Conservation (phyloP, 2,113 vertebrate species). For the Etheostoma cragini region DNA sequence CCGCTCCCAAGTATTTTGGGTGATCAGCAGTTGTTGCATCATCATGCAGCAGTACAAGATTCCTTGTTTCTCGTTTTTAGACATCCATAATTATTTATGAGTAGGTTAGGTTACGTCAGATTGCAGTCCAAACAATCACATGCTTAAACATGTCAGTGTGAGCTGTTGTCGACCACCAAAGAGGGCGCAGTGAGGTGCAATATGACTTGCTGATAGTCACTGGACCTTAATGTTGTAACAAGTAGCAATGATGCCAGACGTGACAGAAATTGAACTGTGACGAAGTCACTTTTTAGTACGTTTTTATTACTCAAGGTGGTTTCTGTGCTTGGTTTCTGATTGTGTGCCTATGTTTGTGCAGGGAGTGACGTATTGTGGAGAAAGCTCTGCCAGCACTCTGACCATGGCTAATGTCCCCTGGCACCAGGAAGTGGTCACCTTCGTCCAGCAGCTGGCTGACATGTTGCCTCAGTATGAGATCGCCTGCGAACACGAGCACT, state of each 20-base stretch:
- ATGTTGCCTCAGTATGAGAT: slow-evolving; percentile 90
- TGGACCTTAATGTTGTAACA: not conserved
- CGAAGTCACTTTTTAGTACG: too few relatives aligned
- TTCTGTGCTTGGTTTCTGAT: not conserved
- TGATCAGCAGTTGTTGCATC: not conserved
- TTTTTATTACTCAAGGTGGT: too few relatives aligned
- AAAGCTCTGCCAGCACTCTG: slow-evolving; percentile 93
- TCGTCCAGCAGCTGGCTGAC: slow-evolving; percentile 88
- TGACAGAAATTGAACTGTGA: not conserved
- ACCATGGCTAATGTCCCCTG: slow-evolving; percentile 98
- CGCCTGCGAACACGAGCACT: slow-evolving; percentile 94
- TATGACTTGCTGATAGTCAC: not conserved
- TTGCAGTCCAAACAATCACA: not conserved
- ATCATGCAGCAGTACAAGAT: too few relatives aligned
- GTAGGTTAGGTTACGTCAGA: not conserved
- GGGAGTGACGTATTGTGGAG: slow-evolving; percentile 97
- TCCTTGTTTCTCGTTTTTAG: not conserved
- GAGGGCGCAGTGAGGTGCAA: not conserved
- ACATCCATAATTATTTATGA: not conserved
- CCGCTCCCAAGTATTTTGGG: not conserved
- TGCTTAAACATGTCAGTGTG: not conserved
- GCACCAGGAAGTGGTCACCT: slow-evolving; percentile 93
- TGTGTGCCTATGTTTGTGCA: slow-evolving; percentile 46
- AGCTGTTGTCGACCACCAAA: not conserved
- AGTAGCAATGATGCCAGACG: not conserved